phyloP scores from a whole-genome alignment of 30 jellyfish, hydroid and myxozoan species.

The Aurelia sp. region DNA sequence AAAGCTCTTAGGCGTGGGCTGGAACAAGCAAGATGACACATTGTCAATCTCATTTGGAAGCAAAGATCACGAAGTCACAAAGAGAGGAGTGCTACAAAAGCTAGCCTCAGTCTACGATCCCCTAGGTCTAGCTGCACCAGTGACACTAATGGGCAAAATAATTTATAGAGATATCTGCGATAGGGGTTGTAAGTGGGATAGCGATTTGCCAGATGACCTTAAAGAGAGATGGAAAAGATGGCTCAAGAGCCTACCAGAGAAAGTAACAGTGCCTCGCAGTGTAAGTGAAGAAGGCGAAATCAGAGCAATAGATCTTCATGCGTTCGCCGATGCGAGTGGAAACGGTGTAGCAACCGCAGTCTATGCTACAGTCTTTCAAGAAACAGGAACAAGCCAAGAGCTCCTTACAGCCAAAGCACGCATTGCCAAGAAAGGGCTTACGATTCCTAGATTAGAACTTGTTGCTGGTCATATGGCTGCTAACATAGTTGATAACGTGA shows the following conservation, averaged over 20 bases:
- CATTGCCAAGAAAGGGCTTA: conserved; percentile 16
- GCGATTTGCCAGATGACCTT: conserved; percentile 26
- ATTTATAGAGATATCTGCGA: conserved; percentile 17
- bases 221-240: conserved; percentile 7
- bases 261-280: conserved; percentile 12
- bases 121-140: conserved; percentile 54
- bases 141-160: conserved; percentile 45
- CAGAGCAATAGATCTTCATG: conserved; percentile 5
- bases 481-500: conserved; percentile 7
- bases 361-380: conserved; percentile 22
- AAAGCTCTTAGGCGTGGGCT: conserved; percentile 18
- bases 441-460: conserved; percentile 24
- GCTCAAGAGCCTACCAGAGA: conserved; percentile 15
- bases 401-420: conserved; percentile 25
- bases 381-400: background rate
- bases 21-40: conserved; percentile 43
- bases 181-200: background rate
- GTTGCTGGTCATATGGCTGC: conserved; percentile 24
- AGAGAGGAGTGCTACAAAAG: conserved; percentile 28
- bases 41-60: conserved; percentile 14
- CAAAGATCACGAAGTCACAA: conserved; percentile 1
- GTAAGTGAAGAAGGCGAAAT: conserved; percentile 9
- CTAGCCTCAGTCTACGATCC: conserved; percentile 73
- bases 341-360: conserved; percentile 36
- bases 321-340: conserved; percentile 33